These are phyloP conservation scores for Ceyx melanurus DNA, from an alignment of 2,113 vertebrate genomes.

Conservation along the genomic window DNA sequence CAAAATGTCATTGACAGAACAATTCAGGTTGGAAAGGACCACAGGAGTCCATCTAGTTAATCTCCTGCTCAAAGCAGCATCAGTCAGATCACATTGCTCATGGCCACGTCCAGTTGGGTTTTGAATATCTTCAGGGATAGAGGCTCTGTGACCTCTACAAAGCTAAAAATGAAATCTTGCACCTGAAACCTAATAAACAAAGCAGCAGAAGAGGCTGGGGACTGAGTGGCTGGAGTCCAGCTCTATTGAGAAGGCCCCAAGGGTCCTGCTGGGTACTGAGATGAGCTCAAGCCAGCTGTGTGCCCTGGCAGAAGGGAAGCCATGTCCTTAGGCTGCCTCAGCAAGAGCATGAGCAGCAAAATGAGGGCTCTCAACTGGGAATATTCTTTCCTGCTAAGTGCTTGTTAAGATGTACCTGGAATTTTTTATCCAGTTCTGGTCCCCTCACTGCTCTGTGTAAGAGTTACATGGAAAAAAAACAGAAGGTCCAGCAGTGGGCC, in stretches of 20 bases:
- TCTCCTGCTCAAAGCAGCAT: neutral
- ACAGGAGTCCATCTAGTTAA: neutral
- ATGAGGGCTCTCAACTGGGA: neutral
- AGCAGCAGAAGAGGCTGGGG: neutral
- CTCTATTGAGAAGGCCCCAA: fast-evolving
- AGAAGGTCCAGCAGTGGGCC: neutral
- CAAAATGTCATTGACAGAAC: neutral
- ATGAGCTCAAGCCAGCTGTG: neutral
- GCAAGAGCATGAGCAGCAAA: neutral
- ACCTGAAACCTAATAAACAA: neutral
- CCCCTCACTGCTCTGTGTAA: neutral
- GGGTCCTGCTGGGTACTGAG: neutral
- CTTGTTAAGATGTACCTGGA: neutral
- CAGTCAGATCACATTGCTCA: neutral
- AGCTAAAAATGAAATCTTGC: neutral
- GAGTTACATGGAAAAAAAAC: neutral
- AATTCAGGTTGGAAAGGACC: neutral
- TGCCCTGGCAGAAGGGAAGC: neutral
- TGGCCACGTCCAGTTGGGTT: neutral
- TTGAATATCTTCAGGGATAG: neutral
- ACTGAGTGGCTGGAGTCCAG: neutral
- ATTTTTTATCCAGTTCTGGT: neutral
- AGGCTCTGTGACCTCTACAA: neutral
- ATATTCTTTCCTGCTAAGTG: neutral
- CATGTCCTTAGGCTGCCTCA: neutral